Evolutionary conservation across 2,113 vertebrate genomes (phyloP).

Genomic region (Mastomys coucha): DNA sequence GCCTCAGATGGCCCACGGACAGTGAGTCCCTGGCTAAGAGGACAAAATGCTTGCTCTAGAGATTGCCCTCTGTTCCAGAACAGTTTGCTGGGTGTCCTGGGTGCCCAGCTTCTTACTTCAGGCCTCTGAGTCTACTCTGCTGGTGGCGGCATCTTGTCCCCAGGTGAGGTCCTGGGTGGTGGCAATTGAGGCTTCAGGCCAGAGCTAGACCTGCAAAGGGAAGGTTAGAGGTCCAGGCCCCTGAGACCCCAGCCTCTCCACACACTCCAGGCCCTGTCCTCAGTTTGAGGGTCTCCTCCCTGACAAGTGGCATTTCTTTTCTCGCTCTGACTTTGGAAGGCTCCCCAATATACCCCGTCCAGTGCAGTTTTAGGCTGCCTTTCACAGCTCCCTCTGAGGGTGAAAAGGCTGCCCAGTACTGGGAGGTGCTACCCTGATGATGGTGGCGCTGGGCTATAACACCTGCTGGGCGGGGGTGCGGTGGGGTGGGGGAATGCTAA

Average conservation of each 20-base stretch:
- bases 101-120: background rate
- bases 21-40: background rate
- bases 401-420: background rate
- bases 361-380: background rate
- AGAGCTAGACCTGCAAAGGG: background rate
- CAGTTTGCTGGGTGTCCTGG: background rate
- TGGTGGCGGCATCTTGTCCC: background rate
- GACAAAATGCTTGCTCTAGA: background rate
- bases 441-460: accelerated
- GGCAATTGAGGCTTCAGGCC: background rate
- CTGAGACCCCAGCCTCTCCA: background rate
- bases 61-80: background rate
- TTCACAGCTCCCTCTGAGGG: background rate
- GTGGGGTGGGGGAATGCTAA: slow-evolving; percentile 5
- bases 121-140: no score
- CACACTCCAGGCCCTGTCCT: background rate
- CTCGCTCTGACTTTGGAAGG: background rate
- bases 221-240: background rate
- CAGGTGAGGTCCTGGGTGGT: background rate
- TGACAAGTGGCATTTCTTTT: background rate
- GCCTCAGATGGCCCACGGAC: background rate
- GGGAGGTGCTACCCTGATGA: background rate
- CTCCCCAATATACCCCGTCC: background rate
- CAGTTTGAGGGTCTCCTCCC: background rate
- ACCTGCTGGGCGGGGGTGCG: background rate